Evolutionary conservation across 2,113 vertebrate genomes (phyloP).

Genomic region (Pipra filicauda): DNA sequence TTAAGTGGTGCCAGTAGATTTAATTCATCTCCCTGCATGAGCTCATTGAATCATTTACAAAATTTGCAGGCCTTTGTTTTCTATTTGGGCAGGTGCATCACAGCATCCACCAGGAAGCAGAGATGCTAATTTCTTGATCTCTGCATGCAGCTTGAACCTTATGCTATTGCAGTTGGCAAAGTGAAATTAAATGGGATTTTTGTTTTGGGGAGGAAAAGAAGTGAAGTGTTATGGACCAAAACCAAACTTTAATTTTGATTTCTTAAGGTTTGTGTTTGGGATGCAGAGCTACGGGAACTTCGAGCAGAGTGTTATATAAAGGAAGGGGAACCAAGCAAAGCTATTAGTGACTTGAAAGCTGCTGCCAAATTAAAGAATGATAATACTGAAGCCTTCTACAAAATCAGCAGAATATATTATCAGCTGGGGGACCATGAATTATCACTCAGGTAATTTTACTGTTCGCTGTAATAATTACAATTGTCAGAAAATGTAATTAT

Average conservation of each 20-base stretch:
- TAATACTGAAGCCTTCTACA: slow-evolving; percentile 95
- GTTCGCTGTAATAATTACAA: background rate
- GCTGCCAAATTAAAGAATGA: slow-evolving; percentile 93
- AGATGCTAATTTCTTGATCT: slow-evolving; percentile 35
- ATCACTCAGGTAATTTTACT: slow-evolving; percentile 87
- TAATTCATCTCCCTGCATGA: slow-evolving; percentile 41
- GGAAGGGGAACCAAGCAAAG: slow-evolving; percentile 91
- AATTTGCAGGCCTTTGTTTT: slow-evolving; percentile 45
- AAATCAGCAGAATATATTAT: slow-evolving; percentile 95
- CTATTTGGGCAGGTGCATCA: slow-evolving; percentile 43
- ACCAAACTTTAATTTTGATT: slow-evolving; percentile 66
- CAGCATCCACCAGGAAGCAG: slow-evolving; percentile 52
- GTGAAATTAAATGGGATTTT: slow-evolving; percentile 4
- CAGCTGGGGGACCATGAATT: slow-evolving; percentile 93
- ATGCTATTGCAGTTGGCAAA: slow-evolving; percentile 41
- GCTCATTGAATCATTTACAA: slow-evolving; percentile 14
- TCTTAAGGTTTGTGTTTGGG: slow-evolving; percentile 93
- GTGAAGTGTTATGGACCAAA: slow-evolving; percentile 30
- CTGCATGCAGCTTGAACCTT: slow-evolving; percentile 28
- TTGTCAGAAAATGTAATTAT: background rate
- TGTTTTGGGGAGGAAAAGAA: background rate
- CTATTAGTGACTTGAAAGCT: slow-evolving; percentile 94
- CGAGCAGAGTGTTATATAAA: slow-evolving; percentile 92
- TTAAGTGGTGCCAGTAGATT: slow-evolving; percentile 4
- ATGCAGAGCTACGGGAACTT: slow-evolving; percentile 89